A percentile compares a stretch with the other conserved stretches of the same genome.
These are phyloP conservation scores for Antechinus stuartii DNA, from an alignment of 2,113 vertebrate genomes.

Conservation along the genomic window DNA sequence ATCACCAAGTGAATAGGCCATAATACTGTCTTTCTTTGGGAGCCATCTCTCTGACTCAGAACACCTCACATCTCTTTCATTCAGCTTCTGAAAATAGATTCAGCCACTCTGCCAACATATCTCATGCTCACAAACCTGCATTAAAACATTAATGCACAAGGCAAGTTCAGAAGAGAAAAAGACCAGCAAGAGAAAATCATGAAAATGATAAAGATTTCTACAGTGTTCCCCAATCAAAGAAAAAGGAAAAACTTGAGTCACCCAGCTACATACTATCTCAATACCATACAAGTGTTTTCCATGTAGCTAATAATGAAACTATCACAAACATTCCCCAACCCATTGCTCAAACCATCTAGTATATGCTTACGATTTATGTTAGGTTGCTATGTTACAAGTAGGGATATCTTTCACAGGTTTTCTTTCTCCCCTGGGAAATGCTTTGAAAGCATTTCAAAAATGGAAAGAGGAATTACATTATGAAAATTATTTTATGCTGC, in stretches of 20 bases:
- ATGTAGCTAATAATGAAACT: not conserved
- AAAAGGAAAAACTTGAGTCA: not conserved
- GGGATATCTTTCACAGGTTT: not conserved
- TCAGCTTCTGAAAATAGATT: not conserved
- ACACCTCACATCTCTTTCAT: not conserved
- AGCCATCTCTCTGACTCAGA: not conserved
- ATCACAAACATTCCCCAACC: not conserved
- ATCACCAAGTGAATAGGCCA: not conserved
- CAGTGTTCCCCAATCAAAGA: not conserved
- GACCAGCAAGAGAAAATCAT: not conserved
- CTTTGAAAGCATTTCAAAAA: not conserved
- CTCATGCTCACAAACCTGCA: not conserved
- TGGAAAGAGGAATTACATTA: not conserved
- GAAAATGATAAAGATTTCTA: not conserved
- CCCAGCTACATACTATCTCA: not conserved
- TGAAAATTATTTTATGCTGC: not conserved
- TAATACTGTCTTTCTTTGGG: constrained; percentile 2
- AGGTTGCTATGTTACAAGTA: not conserved
- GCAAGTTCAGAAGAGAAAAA: not conserved
- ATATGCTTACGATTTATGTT: not conserved
- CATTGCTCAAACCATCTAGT: not conserved
- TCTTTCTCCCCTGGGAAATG: not conserved
- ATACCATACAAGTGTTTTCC: not conserved
- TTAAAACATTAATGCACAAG: not conserved
- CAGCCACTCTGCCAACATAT: not conserved